Conservation (phyloP, 2,888 invertebrate genomes). For the Ommatoiulus sabulosus region DNA sequence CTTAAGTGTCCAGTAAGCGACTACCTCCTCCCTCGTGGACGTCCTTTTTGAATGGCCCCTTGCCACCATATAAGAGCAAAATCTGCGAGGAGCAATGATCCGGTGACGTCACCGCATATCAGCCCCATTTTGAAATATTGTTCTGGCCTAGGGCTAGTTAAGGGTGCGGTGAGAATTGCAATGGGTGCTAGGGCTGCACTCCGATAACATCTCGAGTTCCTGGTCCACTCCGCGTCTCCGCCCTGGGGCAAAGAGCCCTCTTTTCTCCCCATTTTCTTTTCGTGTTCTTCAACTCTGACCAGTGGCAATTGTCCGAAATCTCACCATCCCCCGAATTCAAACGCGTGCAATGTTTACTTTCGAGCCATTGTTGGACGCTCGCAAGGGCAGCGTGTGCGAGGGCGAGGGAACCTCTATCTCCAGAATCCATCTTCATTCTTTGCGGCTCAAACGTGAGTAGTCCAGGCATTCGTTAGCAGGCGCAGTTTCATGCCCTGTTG, state of each 20-base stretch:
- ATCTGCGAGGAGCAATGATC: slow-evolving; percentile 22
- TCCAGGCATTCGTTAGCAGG: not conserved
- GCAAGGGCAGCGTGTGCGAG: not conserved
- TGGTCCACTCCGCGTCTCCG: slow-evolving; percentile 7
- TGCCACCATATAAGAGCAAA: too few relatives aligned
- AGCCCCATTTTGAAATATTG: slow-evolving; percentile 30
- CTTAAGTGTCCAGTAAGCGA: too few relatives aligned
- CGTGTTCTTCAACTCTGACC: not conserved
- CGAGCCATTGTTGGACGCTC: not conserved
- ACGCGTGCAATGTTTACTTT: slow-evolving; percentile 13
- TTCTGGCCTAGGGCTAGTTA: not conserved
- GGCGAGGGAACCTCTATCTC: not conserved
- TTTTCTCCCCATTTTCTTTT: not conserved
- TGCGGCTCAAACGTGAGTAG: not conserved
- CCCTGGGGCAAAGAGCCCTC: slow-evolving; percentile 5
- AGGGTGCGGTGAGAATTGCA: slow-evolving; percentile 24
- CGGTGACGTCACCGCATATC: slow-evolving; percentile 1
- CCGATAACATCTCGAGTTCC: slow-evolving; percentile 28
- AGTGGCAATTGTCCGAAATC: slow-evolving; percentile 26
- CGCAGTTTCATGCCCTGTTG: slow-evolving; percentile 32
- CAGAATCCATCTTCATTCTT: slow-evolving; percentile 20
- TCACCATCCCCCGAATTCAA: not conserved
- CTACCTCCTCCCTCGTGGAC: too few relatives aligned
- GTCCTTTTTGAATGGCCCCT: too few relatives aligned
- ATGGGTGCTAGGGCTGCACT: not conserved